phyloP scores from a whole-genome alignment of 2,797 vertebrate species.

The Poeciliopsis turneri region DNA sequence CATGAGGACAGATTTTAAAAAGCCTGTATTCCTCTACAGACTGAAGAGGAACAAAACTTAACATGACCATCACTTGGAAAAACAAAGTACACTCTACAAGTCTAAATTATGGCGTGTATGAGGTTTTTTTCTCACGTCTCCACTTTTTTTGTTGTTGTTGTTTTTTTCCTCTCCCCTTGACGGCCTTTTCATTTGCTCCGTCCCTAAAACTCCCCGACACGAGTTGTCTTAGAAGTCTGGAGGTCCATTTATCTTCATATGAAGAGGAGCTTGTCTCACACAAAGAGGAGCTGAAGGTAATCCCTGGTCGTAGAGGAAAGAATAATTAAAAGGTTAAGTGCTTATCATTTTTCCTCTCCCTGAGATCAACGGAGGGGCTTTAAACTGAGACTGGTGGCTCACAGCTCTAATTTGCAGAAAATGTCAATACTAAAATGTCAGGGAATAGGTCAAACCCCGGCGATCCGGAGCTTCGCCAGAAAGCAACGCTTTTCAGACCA shows the following conservation, averaged over 20 bases:
- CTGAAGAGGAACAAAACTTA: background rate
- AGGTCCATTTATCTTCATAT: conserved; percentile 58
- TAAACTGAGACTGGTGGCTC: conserved; percentile 68
- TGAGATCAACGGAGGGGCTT: conserved; percentile 69
- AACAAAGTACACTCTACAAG: background rate
- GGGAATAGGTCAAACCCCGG: conserved; percentile 76
- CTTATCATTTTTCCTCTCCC: conserved; percentile 61
- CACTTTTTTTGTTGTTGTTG: background rate
- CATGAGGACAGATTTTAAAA: background rate
- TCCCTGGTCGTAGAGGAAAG: conserved; percentile 65
- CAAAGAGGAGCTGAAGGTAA: conserved; percentile 60
- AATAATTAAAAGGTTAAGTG: conserved; percentile 84
- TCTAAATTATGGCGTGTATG: background rate
- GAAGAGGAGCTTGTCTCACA: conserved; percentile 52
- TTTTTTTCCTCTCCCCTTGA: background rate
- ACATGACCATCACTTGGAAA: background rate
- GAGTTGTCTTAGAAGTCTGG: conserved; percentile 28
- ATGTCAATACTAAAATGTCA: conserved; percentile 84
- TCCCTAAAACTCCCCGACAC: conserved; percentile 12
- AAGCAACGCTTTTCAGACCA: conserved; percentile 46
- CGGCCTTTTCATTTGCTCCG: background rate
- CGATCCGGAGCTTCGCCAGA: conserved; percentile 59
- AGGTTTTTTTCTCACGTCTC: background rate
- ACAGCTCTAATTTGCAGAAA: conserved; percentile 80
- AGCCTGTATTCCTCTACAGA: background rate